Conservation (phyloP, 2,113 vertebrate species). For the Petaurus breviceps region DNA sequence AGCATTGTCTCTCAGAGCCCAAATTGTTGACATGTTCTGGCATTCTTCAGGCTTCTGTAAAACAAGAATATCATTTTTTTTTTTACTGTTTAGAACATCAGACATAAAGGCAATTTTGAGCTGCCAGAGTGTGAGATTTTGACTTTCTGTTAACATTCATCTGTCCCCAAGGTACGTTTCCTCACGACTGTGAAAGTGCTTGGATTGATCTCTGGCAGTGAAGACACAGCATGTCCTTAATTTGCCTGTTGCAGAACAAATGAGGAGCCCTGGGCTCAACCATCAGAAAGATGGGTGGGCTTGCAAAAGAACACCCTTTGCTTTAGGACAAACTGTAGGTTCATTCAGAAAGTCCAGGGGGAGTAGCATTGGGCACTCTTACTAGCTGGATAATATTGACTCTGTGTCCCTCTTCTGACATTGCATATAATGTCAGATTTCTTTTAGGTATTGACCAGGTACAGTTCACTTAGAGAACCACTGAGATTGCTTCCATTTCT, state of each 20-base stretch:
- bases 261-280: background rate
- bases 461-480: background rate
- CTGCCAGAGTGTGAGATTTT: background rate
- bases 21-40: background rate
- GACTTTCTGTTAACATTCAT: background rate
- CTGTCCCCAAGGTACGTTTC: conserved; percentile 11
- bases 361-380: fast-evolving
- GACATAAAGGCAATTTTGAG: background rate
- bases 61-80: background rate
- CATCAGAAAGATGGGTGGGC: background rate
- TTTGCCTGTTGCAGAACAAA: conserved; percentile 16
- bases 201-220: background rate
- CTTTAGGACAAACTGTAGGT: no score
- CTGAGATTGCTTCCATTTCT: background rate
- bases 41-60: background rate
- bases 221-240: background rate
- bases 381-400: background rate
- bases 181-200: background rate
- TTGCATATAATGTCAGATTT: background rate
- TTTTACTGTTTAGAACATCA: background rate
- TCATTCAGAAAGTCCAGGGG: no score
- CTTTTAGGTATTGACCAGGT: background rate
- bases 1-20: background rate
- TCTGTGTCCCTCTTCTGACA: no score
- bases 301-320: no score